Evolutionary conservation across 1,140 invertebrate genomes (phyloP).

Genomic region (Anastrepha obliqua): DNA sequence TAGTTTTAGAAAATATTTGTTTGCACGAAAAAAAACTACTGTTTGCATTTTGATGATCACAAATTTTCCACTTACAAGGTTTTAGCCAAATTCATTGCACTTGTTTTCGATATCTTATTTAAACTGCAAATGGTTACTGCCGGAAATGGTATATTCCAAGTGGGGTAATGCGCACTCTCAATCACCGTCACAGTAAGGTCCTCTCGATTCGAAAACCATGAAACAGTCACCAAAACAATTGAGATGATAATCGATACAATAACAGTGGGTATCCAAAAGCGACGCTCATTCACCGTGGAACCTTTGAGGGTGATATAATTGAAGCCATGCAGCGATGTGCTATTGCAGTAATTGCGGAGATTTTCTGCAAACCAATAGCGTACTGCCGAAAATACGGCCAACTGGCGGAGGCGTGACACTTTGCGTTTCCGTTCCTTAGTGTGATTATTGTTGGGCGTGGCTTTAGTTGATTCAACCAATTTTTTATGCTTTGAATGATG

Average conservation of each 20-base stretch:
- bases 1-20: not conserved
- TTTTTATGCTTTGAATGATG: not conserved
- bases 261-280: constrained; percentile 75
- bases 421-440: not conserved
- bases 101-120: constrained; percentile 76
- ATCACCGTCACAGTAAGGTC: constrained; percentile 77
- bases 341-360: constrained; percentile 74
- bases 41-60: too few relatives aligned
- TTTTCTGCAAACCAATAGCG: constrained; percentile 67
- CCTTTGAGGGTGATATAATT: constrained; percentile 69
- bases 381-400: not conserved
- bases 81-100: constrained; percentile 66
- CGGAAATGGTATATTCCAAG: constrained; percentile 83
- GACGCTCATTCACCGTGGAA: constrained; percentile 64
- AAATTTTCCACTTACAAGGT: constrained; percentile 67
- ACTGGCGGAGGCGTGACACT: not conserved
- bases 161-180: constrained; percentile 81
- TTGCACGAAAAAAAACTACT: too few relatives aligned
- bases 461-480: not conserved
- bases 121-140: constrained; percentile 82
- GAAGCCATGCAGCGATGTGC: constrained; percentile 74
- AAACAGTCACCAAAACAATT: constrained; percentile 73
- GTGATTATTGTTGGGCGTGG: not conserved
- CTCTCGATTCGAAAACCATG: constrained; percentile 74
- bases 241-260: constrained; percentile 73